Evolutionary conservation across 2,888 invertebrate genomes (phyloP), one percentile per base, ranked within the genome.

Genomic region (Stenotaenia linearis): DNA sequence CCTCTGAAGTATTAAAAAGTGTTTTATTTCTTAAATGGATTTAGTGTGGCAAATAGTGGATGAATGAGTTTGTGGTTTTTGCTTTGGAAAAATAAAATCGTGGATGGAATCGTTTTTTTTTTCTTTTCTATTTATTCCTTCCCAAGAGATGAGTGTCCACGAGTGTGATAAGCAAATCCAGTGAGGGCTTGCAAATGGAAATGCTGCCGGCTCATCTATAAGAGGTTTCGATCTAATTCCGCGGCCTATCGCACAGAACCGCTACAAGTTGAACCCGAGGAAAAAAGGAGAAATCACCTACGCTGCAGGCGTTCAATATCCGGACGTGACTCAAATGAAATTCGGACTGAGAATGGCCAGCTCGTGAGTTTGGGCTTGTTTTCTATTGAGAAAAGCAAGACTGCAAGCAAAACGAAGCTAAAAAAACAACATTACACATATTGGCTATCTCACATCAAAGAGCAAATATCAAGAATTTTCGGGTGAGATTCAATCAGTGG

Each of bases 301-400:
- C 25, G 61, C 61, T 61, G 61, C 25, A 61, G 61, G 61, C 61
- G 61, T 25, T 61, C 61, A 61, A 61, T 61, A 61, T 61, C 61
- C 21, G 25, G 61, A 61, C 61, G 61, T 61, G 61, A 61, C 61
- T 61, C 25, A 25, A 61, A 25, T 61, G 25, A 61, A 61, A 61
- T 61, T 61, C 25, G 61, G 61, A 61, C 61, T 61, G 61, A 61
- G 61, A 25, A 21, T 61, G 23, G 23, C 61, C 61, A 61, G 45
- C 61, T 7, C 25, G 1, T 61, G 61, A 25, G 61, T 61, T 61
- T 0, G 23, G 25, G 61, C 23, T 61, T 61, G 61, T 61, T 61
- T 61, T 61, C 61, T 61, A 61, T 61, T 61, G 61, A 61, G 61
- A 4, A 45, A 61, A 25, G 61, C 28, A 61, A 61, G 25, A 61